phyloP scores from a whole-genome alignment of 1,140 invertebrate species.

The Trichonephila clavipes region DNA sequence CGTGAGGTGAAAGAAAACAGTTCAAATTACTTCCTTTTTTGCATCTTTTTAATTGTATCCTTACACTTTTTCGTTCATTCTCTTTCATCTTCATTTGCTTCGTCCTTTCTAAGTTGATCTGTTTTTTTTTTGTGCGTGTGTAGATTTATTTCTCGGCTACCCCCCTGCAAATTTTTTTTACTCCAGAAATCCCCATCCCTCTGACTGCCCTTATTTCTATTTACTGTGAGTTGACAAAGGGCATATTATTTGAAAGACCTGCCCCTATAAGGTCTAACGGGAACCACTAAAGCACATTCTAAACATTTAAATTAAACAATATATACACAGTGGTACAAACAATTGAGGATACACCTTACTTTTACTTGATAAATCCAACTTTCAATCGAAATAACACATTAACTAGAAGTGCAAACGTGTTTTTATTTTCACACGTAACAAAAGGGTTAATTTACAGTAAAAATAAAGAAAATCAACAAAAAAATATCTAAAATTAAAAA shows the following conservation, averaged over 20 bases:
- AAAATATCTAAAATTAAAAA: too few species aligned
- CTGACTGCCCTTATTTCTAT: slow-evolving; percentile 65
- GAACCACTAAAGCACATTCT: slow-evolving; percentile 56
- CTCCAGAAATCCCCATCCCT: slow-evolving; percentile 36
- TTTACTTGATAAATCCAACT: too few species aligned
- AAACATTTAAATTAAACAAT: slow-evolving; percentile 76
- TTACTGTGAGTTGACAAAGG: slow-evolving; percentile 73
- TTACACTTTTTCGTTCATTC: slow-evolving; percentile 67
- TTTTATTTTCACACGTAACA: too few species aligned
- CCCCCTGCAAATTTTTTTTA: slow-evolving; percentile 1
- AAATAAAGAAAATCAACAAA: too few species aligned
- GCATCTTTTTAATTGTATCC: slow-evolving; percentile 64
- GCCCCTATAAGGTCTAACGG: slow-evolving; percentile 22
- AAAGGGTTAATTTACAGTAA: too few species aligned
- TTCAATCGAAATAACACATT: too few species aligned
- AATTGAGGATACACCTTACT: too few species aligned
- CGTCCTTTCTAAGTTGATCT: not conserved
- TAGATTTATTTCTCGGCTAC: not conserved
- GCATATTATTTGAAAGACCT: slow-evolving; percentile 64
- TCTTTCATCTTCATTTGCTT: slow-evolving; percentile 71
- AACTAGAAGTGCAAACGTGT: too few species aligned
- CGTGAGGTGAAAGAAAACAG: slow-evolving; percentile 75
- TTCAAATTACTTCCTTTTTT: slow-evolving; percentile 76
- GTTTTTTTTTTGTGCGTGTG: not conserved
- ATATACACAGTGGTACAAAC: too few species aligned